These are phyloP conservation scores for Rhinogobius similis DNA, from an alignment of 2,113 vertebrate species.

Conservation along the genomic window DNA sequence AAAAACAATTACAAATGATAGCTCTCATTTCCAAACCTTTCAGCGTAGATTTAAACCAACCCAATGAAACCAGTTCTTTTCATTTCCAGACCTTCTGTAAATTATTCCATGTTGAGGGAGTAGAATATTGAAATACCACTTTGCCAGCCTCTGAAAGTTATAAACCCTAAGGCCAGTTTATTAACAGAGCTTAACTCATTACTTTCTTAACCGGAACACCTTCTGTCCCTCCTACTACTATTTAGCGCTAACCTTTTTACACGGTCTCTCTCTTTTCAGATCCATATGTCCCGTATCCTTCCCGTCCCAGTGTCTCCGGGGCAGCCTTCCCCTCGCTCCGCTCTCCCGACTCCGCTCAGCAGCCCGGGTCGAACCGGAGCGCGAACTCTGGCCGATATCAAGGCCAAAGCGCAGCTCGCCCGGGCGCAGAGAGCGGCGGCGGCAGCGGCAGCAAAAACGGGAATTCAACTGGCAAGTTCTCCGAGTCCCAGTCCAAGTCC, in stretches of 20 bases:
- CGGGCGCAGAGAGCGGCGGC: slow-evolving; percentile 89
- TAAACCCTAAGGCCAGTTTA: too few species aligned
- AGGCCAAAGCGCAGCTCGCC: slow-evolving; percentile 93
- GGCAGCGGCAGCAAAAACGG: slow-evolving; percentile 54
- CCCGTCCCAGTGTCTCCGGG: slow-evolving; percentile 81
- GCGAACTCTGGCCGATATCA: slow-evolving; percentile 96
- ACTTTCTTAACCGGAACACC: too few species aligned
- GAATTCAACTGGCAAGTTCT: slow-evolving; percentile 78
- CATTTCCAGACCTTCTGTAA: too few species aligned
- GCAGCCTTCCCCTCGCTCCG: slow-evolving; percentile 86
- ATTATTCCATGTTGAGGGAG: too few species aligned
- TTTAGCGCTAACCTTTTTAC: neutral
- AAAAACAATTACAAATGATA: too few species aligned
- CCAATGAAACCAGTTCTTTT: too few species aligned
- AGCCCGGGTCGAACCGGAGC: slow-evolving; percentile 90
- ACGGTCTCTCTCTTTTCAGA: slow-evolving; percentile 75
- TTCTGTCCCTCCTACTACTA: too few species aligned
- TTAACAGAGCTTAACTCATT: too few species aligned
- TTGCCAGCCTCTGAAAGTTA: too few species aligned
- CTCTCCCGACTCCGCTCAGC: slow-evolving; percentile 78
- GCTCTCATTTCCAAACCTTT: too few species aligned
- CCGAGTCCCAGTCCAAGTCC: slow-evolving; percentile 47
- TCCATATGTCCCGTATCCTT: slow-evolving; percentile 87
- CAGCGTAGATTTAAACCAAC: too few species aligned
- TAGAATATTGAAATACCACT: too few species aligned